Evolutionary conservation across 2,797 vertebrate species (phyloP).

Genomic region (Sparidentex hasta): DNA sequence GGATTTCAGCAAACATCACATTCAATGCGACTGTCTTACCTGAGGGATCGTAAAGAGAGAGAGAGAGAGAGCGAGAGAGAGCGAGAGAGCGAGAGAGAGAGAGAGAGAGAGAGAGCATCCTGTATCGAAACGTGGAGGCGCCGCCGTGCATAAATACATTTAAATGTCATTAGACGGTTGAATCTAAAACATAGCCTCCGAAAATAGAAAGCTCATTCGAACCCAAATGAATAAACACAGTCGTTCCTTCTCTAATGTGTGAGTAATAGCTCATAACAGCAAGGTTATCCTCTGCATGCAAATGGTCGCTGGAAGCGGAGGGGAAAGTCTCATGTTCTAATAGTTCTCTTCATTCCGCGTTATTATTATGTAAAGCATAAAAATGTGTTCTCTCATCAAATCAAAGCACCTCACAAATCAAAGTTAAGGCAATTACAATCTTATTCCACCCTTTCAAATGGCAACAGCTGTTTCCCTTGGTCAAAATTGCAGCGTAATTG

Average conservation of each 20-base stretch:
- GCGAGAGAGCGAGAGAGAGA: constrained; percentile 36
- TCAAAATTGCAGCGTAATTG: constrained; percentile 84
- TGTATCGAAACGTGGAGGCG: constrained; percentile 33
- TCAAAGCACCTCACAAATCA: constrained; percentile 85
- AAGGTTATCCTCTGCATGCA: constrained; percentile 62
- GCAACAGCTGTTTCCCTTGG: constrained; percentile 86
- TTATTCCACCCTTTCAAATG: constrained; percentile 83
- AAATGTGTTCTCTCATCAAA: constrained; percentile 80
- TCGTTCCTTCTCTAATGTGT: constrained; percentile 54
- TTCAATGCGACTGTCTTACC: constrained; percentile 36
- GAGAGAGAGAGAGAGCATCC: constrained; percentile 28
- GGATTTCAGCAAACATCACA: constrained; percentile 28
- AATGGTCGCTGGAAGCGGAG: constrained; percentile 49
- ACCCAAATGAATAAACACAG: constrained; percentile 69
- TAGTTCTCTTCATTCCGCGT: constrained; percentile 64
- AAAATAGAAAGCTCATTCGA: constrained; percentile 69
- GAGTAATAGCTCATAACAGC: constrained; percentile 67
- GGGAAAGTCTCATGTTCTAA: constrained; percentile 56
- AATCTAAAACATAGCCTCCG: constrained; percentile 43
- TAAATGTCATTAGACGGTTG: constrained; percentile 51
- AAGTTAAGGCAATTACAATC: constrained; percentile 86
- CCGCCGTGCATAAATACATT: constrained; percentile 45
- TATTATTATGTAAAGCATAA: constrained; percentile 79
- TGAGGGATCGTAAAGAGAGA: constrained; percentile 39
- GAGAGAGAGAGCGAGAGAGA: constrained; percentile 30